phyloP scores from a whole-genome alignment of 2,113 vertebrate species.

The Carassius carassius region DNA sequence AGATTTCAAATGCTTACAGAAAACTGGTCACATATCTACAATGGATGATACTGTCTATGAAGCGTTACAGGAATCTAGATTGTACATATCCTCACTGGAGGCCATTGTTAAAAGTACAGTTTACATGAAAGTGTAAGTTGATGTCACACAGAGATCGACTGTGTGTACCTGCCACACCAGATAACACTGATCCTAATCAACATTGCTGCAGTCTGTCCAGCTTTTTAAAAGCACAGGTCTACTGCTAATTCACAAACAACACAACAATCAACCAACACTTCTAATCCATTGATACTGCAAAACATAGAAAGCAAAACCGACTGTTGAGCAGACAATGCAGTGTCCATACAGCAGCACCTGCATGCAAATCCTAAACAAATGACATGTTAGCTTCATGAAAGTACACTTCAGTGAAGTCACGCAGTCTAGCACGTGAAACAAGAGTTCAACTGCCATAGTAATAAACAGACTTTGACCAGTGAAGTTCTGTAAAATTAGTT shows the following conservation, averaged over 20 bases:
- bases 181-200: background rate
- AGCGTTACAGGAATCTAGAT: background rate
- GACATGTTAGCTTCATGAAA: slow-evolving; percentile 9
- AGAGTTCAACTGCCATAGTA: slow-evolving; percentile 6
- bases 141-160: background rate
- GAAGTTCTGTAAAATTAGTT: background rate
- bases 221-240: background rate
- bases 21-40: background rate
- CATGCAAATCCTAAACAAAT: slow-evolving; percentile 75
- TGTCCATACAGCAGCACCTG: background rate
- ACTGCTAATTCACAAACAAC: background rate
- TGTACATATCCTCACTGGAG: background rate
- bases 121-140: background rate
- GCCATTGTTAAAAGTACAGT: background rate
- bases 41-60: background rate
- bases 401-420: slow-evolving; percentile 19
- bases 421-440: slow-evolving; percentile 56
- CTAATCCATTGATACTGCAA: background rate
- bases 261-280: background rate
- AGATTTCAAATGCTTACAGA: background rate
- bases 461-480: slow-evolving; percentile 60
- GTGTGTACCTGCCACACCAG: background rate
- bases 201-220: background rate
- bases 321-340: background rate
- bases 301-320: slow-evolving; percentile 29